These are phyloP conservation scores for Enteromius paludinosus DNA, from an alignment of 2,797 vertebrate genomes.

Conservation along the genomic window DNA sequence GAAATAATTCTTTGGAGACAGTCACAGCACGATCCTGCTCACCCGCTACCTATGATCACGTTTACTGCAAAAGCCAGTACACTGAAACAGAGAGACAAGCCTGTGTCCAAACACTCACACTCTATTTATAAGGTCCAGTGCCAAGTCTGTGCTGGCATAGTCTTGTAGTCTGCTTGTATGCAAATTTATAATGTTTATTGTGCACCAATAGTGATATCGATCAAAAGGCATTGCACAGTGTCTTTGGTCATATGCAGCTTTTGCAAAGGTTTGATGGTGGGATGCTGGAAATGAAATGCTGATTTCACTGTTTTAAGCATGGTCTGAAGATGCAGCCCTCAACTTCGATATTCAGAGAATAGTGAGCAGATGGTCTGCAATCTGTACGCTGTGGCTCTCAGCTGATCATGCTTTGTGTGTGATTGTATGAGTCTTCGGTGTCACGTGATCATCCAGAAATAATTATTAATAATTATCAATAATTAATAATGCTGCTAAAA, in stretches of 20 bases:
- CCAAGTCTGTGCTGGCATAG: background rate
- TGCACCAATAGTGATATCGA: background rate
- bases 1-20: background rate
- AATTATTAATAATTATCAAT: background rate
- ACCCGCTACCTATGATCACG: background rate
- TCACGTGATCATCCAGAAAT: background rate
- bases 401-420: constrained; percentile 13
- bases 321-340: background rate
- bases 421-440: background rate
- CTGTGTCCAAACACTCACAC: constrained; percentile 8
- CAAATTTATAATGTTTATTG: background rate
- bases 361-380: constrained; percentile 30
- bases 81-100: constrained; percentile 7
- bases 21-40: background rate
- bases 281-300: background rate
- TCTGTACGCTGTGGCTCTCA: background rate
- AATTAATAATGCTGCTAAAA: background rate
- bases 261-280: background rate
- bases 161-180: background rate
- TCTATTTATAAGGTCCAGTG: background rate
- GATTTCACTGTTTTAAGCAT: background rate
- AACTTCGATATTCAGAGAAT: constrained; percentile 6
- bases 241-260: background rate
- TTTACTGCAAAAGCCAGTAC: background rate
- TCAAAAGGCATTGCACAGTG: background rate